phyloP scores from a whole-genome alignment of 2,113 vertebrate species.

The Zosterops pallidus region DNA sequence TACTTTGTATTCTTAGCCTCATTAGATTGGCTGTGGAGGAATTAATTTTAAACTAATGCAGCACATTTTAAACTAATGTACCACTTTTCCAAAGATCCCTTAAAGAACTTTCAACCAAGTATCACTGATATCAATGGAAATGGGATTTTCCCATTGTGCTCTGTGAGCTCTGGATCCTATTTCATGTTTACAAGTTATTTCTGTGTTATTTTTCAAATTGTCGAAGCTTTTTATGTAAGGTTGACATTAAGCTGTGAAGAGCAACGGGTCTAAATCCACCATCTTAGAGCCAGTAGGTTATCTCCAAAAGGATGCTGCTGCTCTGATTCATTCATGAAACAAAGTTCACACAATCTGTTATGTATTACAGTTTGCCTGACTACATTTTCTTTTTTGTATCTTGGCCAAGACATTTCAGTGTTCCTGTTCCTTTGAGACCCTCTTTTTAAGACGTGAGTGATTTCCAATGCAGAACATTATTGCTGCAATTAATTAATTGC shows the following conservation, averaged over 20 bases:
- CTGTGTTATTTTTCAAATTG: background rate
- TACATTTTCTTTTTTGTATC: slow-evolving; percentile 31
- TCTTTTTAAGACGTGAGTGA: slow-evolving; percentile 2
- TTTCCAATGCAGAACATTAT: slow-evolving; percentile 11
- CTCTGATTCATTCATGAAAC: slow-evolving; percentile 44
- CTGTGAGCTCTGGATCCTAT: background rate
- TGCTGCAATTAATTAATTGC: slow-evolving; percentile 49
- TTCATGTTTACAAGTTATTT: background rate
- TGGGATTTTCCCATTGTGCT: background rate
- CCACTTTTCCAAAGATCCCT: background rate
- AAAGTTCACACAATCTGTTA: slow-evolving; percentile 46
- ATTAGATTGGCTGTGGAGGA: background rate
- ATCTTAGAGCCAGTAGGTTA: slow-evolving; percentile 9
- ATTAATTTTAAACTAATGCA: background rate
- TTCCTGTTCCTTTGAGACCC: slow-evolving; percentile 21
- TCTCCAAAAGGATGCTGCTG: slow-evolving; percentile 24
- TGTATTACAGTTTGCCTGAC: slow-evolving; percentile 12
- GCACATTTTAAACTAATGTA: background rate
- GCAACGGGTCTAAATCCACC: background rate
- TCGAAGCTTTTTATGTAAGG: background rate
- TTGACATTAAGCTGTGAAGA: slow-evolving; percentile 48
- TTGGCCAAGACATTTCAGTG: slow-evolving; percentile 17
- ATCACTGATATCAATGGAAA: background rate
- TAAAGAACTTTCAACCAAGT: background rate
- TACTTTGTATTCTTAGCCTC: background rate